Base-by-base conservation (phyloP, 2,888 invertebrate genomes). In the Gastracanthus pulcherrimus region DNA sequence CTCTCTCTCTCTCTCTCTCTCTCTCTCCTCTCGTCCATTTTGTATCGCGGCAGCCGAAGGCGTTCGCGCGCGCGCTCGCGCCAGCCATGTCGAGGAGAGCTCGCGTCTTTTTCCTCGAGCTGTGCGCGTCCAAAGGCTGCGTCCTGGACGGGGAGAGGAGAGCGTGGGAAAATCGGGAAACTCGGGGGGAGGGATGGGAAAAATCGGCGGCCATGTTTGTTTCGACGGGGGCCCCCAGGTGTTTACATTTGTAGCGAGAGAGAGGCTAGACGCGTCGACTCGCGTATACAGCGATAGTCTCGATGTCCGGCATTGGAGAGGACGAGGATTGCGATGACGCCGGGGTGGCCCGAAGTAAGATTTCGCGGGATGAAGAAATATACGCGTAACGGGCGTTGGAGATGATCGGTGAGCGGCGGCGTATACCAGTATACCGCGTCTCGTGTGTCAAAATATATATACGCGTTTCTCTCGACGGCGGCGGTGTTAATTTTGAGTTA, bases 11-110 rank as follows among this genome's bases (percentile, higher is more conserved):
- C n/a, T n/a, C n/a, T n/a, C n/a, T n/a, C n/a, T n/a, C n/a, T n/a
- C n/a, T n/a, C n/a, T n/a, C 45, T 48, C 38, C n/a, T 60, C 64
- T 55, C 81, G 77, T 74, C 81, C 81, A 81, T 81, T 81, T 81
- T 81, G 81, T 76, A 72, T 62, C 26, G 41, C 76, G 58, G 51
- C 29, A 48, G 48, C 36, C 72, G 55, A 29, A 45, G 45, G 29
- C 23, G 31, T 31, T 51, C 51, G 72, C 60, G 74, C 60, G 76
- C 70, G n/a, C n/a, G n/a, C n/a, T 51, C 48, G 55, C 23, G 36
- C 70, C 62, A 48, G 62, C 69, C 55, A 38, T 71, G 71, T 71
- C 58, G 38, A 26, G n/a, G 16, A 16, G 41, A 3, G 31, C 62
- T 31, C 36, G 62, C 62, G 6, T 34, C 26, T 51, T 55, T 55